Percentiles rank a stretch among this genome's conserved stretches.
phyloP scores from a whole-genome alignment of 2,888 invertebrate genomes.

The Calliscelio sp. region DNA sequence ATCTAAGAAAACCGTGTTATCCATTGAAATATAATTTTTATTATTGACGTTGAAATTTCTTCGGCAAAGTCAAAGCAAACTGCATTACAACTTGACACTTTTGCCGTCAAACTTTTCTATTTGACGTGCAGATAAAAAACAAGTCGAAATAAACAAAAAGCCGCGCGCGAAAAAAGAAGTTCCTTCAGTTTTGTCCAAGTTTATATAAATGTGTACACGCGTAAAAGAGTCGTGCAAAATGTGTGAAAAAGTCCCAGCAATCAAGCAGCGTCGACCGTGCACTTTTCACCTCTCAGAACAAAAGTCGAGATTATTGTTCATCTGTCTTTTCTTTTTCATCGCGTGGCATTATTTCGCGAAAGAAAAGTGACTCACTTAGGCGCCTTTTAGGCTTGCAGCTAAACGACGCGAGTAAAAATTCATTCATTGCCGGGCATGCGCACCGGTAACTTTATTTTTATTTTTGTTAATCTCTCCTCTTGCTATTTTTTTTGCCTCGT shows the following conservation, averaged over 20 bases:
- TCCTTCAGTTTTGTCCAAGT: slow-evolving; percentile 26
- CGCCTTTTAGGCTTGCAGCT: slow-evolving; percentile 44
- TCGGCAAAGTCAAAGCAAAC: no score
- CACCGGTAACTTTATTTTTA: slow-evolving; percentile 4
- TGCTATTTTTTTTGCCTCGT: slow-evolving; percentile 23
- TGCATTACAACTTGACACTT: background rate
- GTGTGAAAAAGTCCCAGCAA: slow-evolving; percentile 66
- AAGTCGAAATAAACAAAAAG: slow-evolving; percentile 14
- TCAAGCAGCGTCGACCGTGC: slow-evolving; percentile 64
- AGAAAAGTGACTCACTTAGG: slow-evolving; percentile 71
- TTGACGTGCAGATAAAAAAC: background rate
- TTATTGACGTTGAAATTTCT: no score
- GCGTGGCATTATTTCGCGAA: slow-evolving; percentile 55
- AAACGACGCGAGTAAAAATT: slow-evolving; percentile 52
- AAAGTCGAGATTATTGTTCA: slow-evolving; percentile 71
- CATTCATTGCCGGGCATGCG: slow-evolving; percentile 57
- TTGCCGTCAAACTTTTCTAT: background rate
- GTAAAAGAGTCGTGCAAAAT: slow-evolving; percentile 44
- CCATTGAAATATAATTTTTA: no score
- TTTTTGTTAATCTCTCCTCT: slow-evolving; percentile 37
- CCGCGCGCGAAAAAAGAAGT: slow-evolving; percentile 1
- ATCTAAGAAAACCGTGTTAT: no score
- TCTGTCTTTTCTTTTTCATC: slow-evolving; percentile 55
- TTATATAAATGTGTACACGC: slow-evolving; percentile 49
- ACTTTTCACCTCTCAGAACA: slow-evolving; percentile 69